Evolutionary conservation across 2,888 invertebrate species (phyloP).

Genomic region (Eristalis pertinax): DNA sequence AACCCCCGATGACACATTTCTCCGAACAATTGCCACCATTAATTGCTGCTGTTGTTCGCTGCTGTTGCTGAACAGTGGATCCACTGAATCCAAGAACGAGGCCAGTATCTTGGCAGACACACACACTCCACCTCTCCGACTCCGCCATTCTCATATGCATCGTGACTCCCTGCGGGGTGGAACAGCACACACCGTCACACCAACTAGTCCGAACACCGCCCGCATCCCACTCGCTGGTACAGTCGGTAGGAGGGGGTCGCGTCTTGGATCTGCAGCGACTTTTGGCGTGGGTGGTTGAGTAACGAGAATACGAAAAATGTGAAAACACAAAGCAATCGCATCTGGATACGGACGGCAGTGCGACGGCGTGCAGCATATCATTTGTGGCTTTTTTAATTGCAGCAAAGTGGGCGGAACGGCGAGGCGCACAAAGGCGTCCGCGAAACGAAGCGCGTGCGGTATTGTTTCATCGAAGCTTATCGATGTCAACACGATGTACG

Average conservation of each 20-base stretch:
- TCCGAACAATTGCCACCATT: slow-evolving; percentile 48
- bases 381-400: slow-evolving; percentile 68
- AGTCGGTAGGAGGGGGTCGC: slow-evolving; percentile 20
- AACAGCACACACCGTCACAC: slow-evolving; percentile 6
- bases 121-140: neutral
- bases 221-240: slow-evolving; percentile 21
- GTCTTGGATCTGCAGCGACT: slow-evolving; percentile 34
- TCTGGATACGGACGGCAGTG: slow-evolving; percentile 29
- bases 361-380: slow-evolving; percentile 21
- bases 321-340: slow-evolving; percentile 12
- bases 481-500: slow-evolving; percentile 70
- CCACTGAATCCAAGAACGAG: slow-evolving; percentile 59
- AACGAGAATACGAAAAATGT: slow-evolving; percentile 27
- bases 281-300: slow-evolving; percentile 34
- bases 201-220: neutral
- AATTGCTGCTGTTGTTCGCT: slow-evolving; percentile 46
- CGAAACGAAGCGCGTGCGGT: slow-evolving; percentile 24
- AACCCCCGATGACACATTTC: slow-evolving; percentile 60
- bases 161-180: slow-evolving; percentile 29
- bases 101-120: slow-evolving; percentile 56
- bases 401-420: slow-evolving; percentile 55
- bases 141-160: neutral
- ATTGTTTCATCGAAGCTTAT: slow-evolving; percentile 56
- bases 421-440: neutral
- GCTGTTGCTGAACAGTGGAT: slow-evolving; percentile 40